Evolutionary conservation across 92 coral and sea anemone species (phyloP).

Genomic region (Phenganax subtilis): DNA sequence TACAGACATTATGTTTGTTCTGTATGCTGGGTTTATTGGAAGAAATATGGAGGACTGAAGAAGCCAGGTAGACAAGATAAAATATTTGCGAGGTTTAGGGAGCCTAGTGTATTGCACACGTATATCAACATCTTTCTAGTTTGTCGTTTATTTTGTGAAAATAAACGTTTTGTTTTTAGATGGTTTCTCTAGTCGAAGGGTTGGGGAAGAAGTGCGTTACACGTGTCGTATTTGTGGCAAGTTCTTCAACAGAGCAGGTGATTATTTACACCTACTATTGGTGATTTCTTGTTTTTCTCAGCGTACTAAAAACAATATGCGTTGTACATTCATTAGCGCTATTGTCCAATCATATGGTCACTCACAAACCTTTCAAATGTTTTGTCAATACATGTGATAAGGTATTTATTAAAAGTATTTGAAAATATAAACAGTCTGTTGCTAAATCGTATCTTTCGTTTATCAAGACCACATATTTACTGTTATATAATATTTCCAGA

Average conservation of each 20-base stretch:
- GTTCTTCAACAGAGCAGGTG: constrained; percentile 98
- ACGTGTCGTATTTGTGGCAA: constrained; percentile 95
- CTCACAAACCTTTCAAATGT: constrained; percentile 93
- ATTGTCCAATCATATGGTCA: constrained; percentile 89
- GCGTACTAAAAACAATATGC: background rate
- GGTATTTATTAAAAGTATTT: constrained; percentile 41
- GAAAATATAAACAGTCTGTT: background rate
- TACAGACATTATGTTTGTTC: constrained; percentile 93
- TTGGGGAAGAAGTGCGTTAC: constrained; percentile 81
- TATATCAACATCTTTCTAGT: background rate
- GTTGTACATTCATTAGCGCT: constrained; percentile 56
- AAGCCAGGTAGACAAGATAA: constrained; percentile 68
- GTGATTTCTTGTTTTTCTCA: background rate
- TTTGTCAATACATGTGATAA: constrained; percentile 80
- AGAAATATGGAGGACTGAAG: constrained; percentile 95
- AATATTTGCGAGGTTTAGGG: background rate
- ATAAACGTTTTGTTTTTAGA: constrained; percentile 50
- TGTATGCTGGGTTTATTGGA: constrained; percentile 99
- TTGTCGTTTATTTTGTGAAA: background rate
- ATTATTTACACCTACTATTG: background rate
- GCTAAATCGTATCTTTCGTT: background rate
- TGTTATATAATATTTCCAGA: constrained; percentile 46
- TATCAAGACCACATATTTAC: background rate
- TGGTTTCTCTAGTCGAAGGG: constrained; percentile 89
- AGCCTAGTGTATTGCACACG: background rate